Percentiles rank a stretch among this genome's conserved stretches.
Evolutionary conservation across 2,113 vertebrate genomes (phyloP).

Genomic region (Recurvirostra avosetta): DNA sequence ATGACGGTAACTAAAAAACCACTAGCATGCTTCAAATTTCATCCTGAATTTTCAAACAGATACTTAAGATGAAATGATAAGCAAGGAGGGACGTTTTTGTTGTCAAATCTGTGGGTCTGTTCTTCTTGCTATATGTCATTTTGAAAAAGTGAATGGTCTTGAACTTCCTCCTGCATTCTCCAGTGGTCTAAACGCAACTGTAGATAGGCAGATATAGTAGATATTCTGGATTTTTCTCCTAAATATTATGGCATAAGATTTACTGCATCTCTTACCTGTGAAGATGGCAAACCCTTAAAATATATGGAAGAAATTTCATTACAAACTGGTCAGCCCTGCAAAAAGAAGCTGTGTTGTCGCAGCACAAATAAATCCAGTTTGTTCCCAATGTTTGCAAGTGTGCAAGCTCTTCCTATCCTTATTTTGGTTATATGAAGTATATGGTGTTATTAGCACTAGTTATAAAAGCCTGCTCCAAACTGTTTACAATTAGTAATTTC

Average conservation of each 20-base stretch:
- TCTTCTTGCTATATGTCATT: neutral
- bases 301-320: neutral
- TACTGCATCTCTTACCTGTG: neutral
- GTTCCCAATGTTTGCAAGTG: neutral
- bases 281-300: neutral
- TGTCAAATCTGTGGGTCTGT: neutral
- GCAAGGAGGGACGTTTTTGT: neutral
- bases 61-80: neutral
- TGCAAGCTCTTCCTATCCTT: neutral
- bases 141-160: neutral
- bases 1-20: conserved; percentile 86
- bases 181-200: neutral
- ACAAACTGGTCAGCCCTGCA: neutral
- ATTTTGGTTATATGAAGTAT: neutral
- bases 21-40: neutral
- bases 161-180: neutral
- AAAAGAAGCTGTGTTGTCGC: neutral
- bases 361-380: neutral
- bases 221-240: no score
- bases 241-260: neutral
- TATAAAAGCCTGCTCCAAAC: neutral
- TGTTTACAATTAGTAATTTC: neutral
- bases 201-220: neutral
- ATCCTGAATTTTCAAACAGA: neutral
- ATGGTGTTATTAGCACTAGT: neutral